These are phyloP conservation scores for Andinoacara biseriatus DNA, from an alignment of 2,113 vertebrate species.

Conservation along the genomic window DNA sequence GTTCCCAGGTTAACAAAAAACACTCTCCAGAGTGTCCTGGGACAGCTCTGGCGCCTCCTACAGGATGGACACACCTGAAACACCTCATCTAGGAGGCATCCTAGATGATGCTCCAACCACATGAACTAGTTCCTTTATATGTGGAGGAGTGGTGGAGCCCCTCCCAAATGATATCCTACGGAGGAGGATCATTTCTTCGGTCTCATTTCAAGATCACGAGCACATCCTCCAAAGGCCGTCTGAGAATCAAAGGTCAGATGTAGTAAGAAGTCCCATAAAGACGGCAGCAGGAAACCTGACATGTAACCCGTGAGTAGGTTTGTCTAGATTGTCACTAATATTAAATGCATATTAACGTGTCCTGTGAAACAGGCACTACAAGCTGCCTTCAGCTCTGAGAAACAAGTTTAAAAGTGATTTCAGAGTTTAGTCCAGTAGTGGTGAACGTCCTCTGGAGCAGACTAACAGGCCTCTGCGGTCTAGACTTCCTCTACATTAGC, in stretches of 20 bases:
- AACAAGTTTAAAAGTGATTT: not conserved
- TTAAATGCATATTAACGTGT: not conserved
- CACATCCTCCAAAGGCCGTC: not conserved
- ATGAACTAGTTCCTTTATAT: not conserved
- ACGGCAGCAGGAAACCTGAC: not conserved
- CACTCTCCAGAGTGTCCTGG: not conserved
- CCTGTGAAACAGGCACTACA: not conserved
- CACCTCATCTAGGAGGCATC: too few species aligned
- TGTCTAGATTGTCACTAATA: not conserved
- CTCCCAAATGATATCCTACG: too few species aligned
- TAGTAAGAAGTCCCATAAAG: not conserved
- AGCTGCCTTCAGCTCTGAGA: not conserved
- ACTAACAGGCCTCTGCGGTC: not conserved
- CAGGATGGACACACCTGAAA: too few species aligned
- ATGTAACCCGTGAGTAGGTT: not conserved
- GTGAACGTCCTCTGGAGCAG: too few species aligned
- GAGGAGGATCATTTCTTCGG: too few species aligned
- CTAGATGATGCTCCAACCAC: not conserved
- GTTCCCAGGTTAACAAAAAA: not conserved
- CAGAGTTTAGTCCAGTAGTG: not conserved
- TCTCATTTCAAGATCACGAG: not conserved
- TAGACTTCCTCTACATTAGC: not conserved
- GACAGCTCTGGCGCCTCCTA: not conserved
- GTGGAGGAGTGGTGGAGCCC: not conserved
- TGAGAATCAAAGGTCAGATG: not conserved